Evolutionary conservation across 2,113 vertebrate genomes (phyloP).

Genomic region (Holacanthus passer): DNA sequence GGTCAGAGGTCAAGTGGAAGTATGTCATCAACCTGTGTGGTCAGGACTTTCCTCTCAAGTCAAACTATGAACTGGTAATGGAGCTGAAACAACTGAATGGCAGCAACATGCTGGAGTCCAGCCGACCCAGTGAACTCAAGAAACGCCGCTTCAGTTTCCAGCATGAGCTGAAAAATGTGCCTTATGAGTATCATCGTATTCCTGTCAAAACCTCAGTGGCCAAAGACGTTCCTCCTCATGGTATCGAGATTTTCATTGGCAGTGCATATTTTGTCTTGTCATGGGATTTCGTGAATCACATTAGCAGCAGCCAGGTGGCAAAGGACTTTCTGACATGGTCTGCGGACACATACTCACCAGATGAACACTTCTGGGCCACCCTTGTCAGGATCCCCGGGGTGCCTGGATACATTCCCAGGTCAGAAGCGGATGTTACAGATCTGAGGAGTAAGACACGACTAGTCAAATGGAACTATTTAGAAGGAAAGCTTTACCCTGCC

Average conservation of each 20-base stretch:
- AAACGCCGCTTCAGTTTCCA: conserved; percentile 89
- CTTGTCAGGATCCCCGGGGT: conserved; percentile 89
- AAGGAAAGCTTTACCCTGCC: conserved; percentile 89
- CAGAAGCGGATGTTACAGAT: conserved; percentile 88
- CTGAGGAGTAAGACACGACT: conserved; percentile 93
- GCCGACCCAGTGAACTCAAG: conserved; percentile 88
- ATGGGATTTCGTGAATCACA: conserved; percentile 84
- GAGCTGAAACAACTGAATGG: conserved; percentile 90
- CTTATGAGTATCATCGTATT: conserved; percentile 87
- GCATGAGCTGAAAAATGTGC: conserved; percentile 86
- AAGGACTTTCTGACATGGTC: conserved; percentile 93
- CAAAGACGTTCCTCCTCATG: conserved; percentile 87
- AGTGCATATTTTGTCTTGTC: conserved; percentile 95
- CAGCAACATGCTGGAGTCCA: conserved; percentile 91
- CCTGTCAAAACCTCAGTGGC: conserved; percentile 85
- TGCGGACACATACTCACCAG: conserved; percentile 92
- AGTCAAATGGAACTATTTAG: conserved; percentile 94
- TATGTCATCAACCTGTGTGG: conserved; percentile 95
- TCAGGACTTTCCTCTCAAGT: conserved; percentile 93
- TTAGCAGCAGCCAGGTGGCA: conserved; percentile 82
- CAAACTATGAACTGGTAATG: conserved; percentile 89
- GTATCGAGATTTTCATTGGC: conserved; percentile 91
- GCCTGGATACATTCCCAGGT: conserved; percentile 87
- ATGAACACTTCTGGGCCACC: conserved; percentile 96
- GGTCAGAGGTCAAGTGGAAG: conserved; percentile 88